These are phyloP conservation scores for Enteromius radiatus DNA, from an alignment of 2,797 vertebrate genomes.

Conservation along the genomic window DNA sequence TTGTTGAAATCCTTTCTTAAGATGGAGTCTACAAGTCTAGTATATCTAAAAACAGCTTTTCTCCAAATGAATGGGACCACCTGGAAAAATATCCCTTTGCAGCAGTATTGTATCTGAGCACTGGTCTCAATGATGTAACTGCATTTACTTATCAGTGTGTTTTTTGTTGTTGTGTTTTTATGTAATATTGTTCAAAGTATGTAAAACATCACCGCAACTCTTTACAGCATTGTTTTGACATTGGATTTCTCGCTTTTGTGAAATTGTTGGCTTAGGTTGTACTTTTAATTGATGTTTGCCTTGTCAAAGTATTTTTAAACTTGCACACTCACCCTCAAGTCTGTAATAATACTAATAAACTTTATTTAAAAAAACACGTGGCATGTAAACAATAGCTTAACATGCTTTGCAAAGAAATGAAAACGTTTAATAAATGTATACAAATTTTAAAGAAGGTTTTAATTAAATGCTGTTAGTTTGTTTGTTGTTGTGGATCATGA, in stretches of 20 bases:
- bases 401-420: neutral
- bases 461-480: neutral
- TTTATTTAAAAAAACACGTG: neutral
- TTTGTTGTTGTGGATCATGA: neutral
- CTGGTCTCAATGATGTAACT: neutral
- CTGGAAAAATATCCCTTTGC: neutral
- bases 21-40: neutral
- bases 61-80: neutral
- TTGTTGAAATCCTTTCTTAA: neutral
- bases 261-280: neutral
- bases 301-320: neutral
- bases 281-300: neutral
- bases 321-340: neutral
- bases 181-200: neutral
- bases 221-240: constrained; percentile 4
- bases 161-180: neutral
- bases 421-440: neutral
- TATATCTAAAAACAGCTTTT: neutral
- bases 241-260: constrained; percentile 9
- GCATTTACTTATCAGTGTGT: neutral
- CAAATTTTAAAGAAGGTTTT: neutral
- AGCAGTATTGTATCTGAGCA: neutral
- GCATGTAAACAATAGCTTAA: neutral
- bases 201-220: neutral
- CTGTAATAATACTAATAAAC: neutral